These are phyloP conservation scores for Gymnocephalus cernua DNA, from an alignment of 2,113 vertebrate genomes.

Conservation along the genomic window DNA sequence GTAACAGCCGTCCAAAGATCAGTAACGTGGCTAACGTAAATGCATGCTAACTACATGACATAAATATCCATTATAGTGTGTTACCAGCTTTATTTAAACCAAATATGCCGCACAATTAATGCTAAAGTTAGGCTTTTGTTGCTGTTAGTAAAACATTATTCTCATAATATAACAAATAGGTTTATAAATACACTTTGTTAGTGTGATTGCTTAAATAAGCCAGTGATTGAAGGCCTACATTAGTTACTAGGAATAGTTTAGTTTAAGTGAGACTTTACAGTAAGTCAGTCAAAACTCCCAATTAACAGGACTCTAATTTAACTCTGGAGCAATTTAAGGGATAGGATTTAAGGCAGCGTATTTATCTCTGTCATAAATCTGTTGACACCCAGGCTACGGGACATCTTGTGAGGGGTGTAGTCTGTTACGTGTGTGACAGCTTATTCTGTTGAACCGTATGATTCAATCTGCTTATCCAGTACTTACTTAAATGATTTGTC, in stretches of 20 bases:
- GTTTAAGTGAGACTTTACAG: too few relatives aligned
- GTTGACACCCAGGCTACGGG: not conserved
- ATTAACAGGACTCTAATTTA: too few relatives aligned
- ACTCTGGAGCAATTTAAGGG: not conserved
- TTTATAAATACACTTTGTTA: too few relatives aligned
- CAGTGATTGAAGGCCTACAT: not conserved
- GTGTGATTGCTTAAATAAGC: not conserved
- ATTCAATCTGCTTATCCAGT: not conserved
- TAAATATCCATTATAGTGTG: not conserved
- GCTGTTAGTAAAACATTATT: not conserved
- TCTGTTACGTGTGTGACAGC: not conserved
- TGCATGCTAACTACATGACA: constrained; percentile 9
- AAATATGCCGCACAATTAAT: not conserved
- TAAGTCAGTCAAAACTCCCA: too few relatives aligned
- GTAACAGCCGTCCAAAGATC: not conserved
- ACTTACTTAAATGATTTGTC: not conserved
- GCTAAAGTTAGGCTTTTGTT: accelerated
- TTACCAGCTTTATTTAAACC: not conserved
- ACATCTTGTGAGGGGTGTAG: not conserved
- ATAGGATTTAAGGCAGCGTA: too few relatives aligned
- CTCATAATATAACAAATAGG: accelerated
- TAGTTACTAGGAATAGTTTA: not conserved
- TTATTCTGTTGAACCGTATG: not conserved
- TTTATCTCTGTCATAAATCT: not conserved
- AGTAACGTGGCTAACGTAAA: not conserved